Evolutionary conservation across 2,113 vertebrate genomes (phyloP).

Genomic region (Bufo bufo): DNA sequence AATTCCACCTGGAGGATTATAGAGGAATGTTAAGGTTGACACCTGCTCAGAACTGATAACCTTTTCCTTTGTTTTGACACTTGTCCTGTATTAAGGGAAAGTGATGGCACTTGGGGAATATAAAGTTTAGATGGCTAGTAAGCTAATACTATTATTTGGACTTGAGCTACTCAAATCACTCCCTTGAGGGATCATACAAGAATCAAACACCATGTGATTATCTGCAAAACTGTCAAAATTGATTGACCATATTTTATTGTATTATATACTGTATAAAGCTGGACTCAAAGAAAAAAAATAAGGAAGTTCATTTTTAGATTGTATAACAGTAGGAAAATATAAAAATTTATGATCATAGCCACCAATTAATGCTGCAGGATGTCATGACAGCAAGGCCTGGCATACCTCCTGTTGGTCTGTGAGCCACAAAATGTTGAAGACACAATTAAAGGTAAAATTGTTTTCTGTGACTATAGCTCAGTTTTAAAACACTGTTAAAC

Average conservation of each 20-base stretch:
- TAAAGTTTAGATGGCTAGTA: conserved; percentile 29
- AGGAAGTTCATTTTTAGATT: neutral
- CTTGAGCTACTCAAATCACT: conserved; percentile 24
- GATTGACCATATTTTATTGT: neutral
- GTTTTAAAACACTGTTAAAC: no score
- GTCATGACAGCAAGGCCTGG: neutral
- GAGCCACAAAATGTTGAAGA: no score
- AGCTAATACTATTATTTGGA: conserved; percentile 36
- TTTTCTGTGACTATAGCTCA: no score
- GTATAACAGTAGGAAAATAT: neutral
- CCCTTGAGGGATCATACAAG: conserved; percentile 5
- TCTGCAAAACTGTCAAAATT: conserved; percentile 5
- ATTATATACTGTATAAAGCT: neutral
- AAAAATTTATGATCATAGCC: neutral
- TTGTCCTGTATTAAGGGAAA: conserved; percentile 12
- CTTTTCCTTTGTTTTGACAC: conserved; percentile 42
- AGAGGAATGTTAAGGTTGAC: conserved; percentile 40
- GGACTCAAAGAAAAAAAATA: neutral
- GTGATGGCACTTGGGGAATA: conserved; percentile 38
- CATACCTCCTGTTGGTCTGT: neutral
- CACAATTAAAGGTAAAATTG: no score
- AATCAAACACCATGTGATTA: neutral
- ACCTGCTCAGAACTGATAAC: conserved; percentile 30
- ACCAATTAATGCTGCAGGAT: neutral
- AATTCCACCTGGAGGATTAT: conserved; percentile 38